phyloP scores from a whole-genome alignment of 2,888 invertebrate species.

The Phorcus lineatus region DNA sequence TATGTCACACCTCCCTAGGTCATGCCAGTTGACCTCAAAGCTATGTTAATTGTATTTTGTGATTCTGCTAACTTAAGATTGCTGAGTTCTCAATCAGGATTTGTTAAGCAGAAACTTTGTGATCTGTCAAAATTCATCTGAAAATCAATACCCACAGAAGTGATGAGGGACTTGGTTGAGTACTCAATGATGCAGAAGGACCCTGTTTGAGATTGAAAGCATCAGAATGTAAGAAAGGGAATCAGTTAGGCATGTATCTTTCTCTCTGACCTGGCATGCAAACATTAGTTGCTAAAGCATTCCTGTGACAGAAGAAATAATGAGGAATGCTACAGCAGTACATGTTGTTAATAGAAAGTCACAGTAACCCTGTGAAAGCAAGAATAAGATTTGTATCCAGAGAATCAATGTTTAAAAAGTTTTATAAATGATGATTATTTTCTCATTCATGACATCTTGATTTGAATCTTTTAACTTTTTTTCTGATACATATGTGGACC shows the following conservation, averaged over 20 bases:
- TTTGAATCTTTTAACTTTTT: too few relatives aligned
- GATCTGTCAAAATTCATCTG: constrained; percentile 6
- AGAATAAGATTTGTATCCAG: too few relatives aligned
- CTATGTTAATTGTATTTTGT: constrained; percentile 4
- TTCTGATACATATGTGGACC: too few relatives aligned
- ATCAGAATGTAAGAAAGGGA: constrained; percentile 4
- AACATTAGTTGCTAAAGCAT: neutral
- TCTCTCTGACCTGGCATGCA: constrained; percentile 6
- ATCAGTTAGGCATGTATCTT: neutral
- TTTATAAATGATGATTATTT: too few relatives aligned
- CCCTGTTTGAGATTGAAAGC: neutral
- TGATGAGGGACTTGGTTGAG: neutral
- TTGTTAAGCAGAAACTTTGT: neutral
- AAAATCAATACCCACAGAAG: neutral
- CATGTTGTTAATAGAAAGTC: neutral
- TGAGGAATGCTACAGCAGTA: neutral
- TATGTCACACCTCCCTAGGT: neutral
- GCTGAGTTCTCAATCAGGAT: neutral
- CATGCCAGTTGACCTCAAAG: neutral
- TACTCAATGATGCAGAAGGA: neutral
- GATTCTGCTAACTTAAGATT: constrained; percentile 16
- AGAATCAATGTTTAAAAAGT: too few relatives aligned
- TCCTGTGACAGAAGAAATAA: neutral
- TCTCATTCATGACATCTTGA: too few relatives aligned
- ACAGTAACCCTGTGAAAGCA: too few relatives aligned